Base-by-base conservation (phyloP, 1,140 invertebrate species). In the Pectinophora gossypiella region DNA sequence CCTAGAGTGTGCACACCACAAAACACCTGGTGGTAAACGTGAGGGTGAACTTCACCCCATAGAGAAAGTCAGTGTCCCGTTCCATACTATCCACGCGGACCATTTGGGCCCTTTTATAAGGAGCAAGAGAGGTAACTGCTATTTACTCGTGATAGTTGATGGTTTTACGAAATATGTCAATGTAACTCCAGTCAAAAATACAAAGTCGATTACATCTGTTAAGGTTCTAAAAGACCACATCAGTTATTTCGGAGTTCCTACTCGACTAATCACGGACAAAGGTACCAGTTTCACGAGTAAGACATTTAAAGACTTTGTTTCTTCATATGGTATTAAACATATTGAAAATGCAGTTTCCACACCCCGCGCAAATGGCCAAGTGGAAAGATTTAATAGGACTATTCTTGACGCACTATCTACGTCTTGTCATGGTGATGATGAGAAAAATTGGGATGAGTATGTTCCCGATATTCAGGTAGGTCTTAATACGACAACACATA, bases 91-190 rank as follows among this genome's bases (percentile, higher is more conserved):
- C 1, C 27, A 48, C 16, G 46, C 46, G 1, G 46, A 48, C 23
- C 46, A 48, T 16, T 22, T 48, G 10, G 46, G 46, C 12, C 46
- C 46, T 2, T 48, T 48, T 7, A 22, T 48, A 4, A 7, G 15
- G 3, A 27, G 21, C 18, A 48, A 20, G 12, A 48, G 18, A 48
- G 46, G 27, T 9, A 19, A 48, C 12, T 27, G n/a, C 13, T 48
- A 48, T 48, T 22, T 48, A 6, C 13, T 48, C 13, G 46, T 48
- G 3, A 48, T 48, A 12, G 5, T 48, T 2, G 46, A 48, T 27
- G 46, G 21, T 27, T 48, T 48, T 10, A 27, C 46, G 7, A 48
- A 48, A 35, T 48, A 16, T 19, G 16, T 48, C 13, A 48, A 48
- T 32, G 27, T 48, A 32, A 15, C 15, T 4, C 27, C 42, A 13